Conservation (phyloP, 2,888 invertebrate species). For the Acanthococcus lagerstroemiae region DNA sequence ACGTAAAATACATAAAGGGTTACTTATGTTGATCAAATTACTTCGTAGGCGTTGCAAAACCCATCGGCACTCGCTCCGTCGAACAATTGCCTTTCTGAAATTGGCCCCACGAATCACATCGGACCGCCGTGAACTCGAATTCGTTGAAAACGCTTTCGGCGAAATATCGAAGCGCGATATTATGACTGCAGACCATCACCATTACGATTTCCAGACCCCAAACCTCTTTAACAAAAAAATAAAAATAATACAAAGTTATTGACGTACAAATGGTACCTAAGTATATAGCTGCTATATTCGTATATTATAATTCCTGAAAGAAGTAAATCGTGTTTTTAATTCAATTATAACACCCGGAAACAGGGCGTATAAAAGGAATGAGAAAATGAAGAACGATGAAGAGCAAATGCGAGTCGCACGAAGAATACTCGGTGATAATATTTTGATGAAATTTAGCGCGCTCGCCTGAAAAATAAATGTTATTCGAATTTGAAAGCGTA, state of each 20-base stretch:
- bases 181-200: conserved; percentile 23
- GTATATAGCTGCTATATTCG: too few relatives aligned
- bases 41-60: conserved; percentile 7
- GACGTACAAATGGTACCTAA: neutral
- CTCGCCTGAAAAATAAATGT: too few relatives aligned
- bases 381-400: too few relatives aligned
- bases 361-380: neutral
- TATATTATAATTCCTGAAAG: too few relatives aligned
- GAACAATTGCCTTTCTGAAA: conserved; percentile 12
- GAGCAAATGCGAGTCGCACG: too few relatives aligned
- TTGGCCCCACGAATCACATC: conserved; percentile 12
- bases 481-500: too few relatives aligned
- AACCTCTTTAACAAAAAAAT: neutral
- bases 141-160: conserved; percentile 16
- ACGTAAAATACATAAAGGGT: too few relatives aligned
- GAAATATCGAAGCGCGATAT: conserved; percentile 13
- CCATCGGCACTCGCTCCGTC: conserved; percentile 1
- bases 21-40: too few relatives aligned
- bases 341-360: neutral
- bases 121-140: conserved; percentile 4
- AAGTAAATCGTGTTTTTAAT: neutral
- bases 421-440: too few relatives aligned
- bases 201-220: conserved; percentile 10
- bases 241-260: neutral
- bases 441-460: too few relatives aligned